Conservation (phyloP, 2,113 vertebrate species). For the Chelonoidis abingdonii region DNA sequence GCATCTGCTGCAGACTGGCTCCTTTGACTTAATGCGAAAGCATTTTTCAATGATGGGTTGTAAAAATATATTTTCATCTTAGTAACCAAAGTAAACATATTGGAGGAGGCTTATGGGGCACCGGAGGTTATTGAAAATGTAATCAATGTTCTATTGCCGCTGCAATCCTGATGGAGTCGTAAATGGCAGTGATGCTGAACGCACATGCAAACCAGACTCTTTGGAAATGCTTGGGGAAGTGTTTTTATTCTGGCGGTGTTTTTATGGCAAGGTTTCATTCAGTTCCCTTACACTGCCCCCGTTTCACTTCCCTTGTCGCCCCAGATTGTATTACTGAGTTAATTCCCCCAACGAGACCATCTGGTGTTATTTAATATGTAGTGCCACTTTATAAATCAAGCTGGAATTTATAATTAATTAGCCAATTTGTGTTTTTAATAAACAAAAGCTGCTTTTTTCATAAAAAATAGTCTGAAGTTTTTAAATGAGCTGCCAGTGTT, state of each 20-base stretch:
- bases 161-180: not conserved
- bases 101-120: not conserved
- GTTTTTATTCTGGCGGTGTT: slow-evolving; percentile 46
- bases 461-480: slow-evolving; percentile 22
- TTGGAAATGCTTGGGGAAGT: not conserved
- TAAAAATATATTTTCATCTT: slow-evolving; percentile 2
- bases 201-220: not conserved
- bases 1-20: not conserved
- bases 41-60: not conserved
- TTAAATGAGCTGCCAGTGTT: not conserved
- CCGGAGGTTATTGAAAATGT: slow-evolving; percentile 41
- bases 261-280: slow-evolving; percentile 51
- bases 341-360: slow-evolving; percentile 71
- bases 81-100: slow-evolving; percentile 4
- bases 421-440: slow-evolving; percentile 70
- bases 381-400: slow-evolving; percentile 67
- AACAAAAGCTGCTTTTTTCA: slow-evolving; percentile 37
- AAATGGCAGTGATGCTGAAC: not conserved
- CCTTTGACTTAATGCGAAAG: not conserved
- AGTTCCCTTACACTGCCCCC: slow-evolving; percentile 19
- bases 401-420: slow-evolving; percentile 74
- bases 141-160: slow-evolving; percentile 19
- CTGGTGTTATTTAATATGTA: slow-evolving; percentile 76
- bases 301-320: slow-evolving; percentile 61
- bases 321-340: slow-evolving; percentile 61